phyloP scores from a whole-genome alignment of 2,888 invertebrate genomes.

The Catocala sponsa region DNA sequence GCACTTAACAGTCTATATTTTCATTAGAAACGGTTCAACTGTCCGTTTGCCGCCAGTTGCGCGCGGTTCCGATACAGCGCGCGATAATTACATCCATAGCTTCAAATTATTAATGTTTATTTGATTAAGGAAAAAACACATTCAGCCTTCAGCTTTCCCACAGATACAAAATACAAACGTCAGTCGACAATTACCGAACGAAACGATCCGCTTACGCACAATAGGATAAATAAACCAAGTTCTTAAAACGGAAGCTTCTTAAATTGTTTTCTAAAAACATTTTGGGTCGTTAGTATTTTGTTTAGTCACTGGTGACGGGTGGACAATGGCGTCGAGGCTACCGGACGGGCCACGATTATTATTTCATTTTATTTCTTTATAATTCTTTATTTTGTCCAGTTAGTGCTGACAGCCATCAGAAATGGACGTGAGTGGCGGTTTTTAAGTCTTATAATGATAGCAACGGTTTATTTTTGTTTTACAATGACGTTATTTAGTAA shows the following conservation, averaged over 20 bases:
- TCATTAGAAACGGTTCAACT: slow-evolving; percentile 46
- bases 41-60: slow-evolving; percentile 53
- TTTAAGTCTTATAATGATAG: slow-evolving; percentile 53
- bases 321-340: slow-evolving; percentile 65
- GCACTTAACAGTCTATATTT: slow-evolving; percentile 42
- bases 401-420: slow-evolving; percentile 51
- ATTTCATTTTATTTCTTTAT: slow-evolving; percentile 50
- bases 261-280: slow-evolving; percentile 86
- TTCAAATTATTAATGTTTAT: slow-evolving; percentile 56
- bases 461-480: slow-evolving; percentile 53
- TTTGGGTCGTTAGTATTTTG: slow-evolving; percentile 72
- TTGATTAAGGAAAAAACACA: slow-evolving; percentile 52
- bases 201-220: slow-evolving; percentile 79
- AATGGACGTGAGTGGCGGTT: slow-evolving; percentile 53
- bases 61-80: slow-evolving; percentile 46
- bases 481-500: slow-evolving; percentile 43
- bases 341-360: slow-evolving; percentile 54
- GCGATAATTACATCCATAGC: slow-evolving; percentile 42
- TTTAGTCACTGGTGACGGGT: slow-evolving; percentile 63
- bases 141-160: slow-evolving; percentile 47
- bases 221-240: slow-evolving; percentile 77
- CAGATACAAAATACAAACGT: slow-evolving; percentile 43
- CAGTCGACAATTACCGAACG: slow-evolving; percentile 73
- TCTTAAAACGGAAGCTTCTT: slow-evolving; percentile 82
- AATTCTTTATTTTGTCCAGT: slow-evolving; percentile 42